Conservation (phyloP, 2,113 vertebrate species). For the Chiloscyllium plagiosum region DNA sequence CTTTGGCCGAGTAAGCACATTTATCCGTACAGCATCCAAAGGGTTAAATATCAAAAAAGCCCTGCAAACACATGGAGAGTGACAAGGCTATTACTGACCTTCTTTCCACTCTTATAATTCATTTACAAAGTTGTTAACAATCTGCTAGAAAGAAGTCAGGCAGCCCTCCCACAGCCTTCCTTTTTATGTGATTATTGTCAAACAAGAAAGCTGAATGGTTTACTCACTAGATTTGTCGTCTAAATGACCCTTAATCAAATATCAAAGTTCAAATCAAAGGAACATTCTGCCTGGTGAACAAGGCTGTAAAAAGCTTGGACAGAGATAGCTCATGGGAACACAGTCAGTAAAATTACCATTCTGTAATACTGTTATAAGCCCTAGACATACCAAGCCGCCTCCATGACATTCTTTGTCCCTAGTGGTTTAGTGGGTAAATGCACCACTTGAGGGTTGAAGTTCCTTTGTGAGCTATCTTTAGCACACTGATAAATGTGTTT, state of each 20-base stretch:
- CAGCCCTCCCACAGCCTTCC: not conserved
- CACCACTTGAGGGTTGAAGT: conserved; percentile 13
- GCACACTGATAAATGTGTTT: not conserved
- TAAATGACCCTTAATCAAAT: conserved; percentile 20
- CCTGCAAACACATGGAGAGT: not conserved
- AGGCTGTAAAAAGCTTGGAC: not conserved
- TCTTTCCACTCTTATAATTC: not conserved
- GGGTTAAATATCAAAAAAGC: conserved; percentile 4
- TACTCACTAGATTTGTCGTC: not conserved
- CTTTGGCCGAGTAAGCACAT: not conserved
- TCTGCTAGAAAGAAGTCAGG: not conserved
- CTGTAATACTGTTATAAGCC: not conserved
- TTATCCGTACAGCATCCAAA: not conserved
- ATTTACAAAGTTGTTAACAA: conserved; percentile 20
- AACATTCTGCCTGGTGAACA: not conserved
- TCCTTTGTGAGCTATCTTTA: not conserved
- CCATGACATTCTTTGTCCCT: not conserved
- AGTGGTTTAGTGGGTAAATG: conserved; percentile 6
- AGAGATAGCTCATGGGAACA: not conserved
- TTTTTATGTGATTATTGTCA: conserved; percentile 13
- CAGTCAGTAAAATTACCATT: not conserved
- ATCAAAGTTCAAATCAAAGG: conserved; percentile 19
- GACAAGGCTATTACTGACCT: not conserved
- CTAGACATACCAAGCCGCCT: not conserved
- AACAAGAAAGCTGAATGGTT: conserved; percentile 7